Evolutionary conservation across 1,140 invertebrate genomes (phyloP).

Genomic region (Drosophila bipectinata): DNA sequence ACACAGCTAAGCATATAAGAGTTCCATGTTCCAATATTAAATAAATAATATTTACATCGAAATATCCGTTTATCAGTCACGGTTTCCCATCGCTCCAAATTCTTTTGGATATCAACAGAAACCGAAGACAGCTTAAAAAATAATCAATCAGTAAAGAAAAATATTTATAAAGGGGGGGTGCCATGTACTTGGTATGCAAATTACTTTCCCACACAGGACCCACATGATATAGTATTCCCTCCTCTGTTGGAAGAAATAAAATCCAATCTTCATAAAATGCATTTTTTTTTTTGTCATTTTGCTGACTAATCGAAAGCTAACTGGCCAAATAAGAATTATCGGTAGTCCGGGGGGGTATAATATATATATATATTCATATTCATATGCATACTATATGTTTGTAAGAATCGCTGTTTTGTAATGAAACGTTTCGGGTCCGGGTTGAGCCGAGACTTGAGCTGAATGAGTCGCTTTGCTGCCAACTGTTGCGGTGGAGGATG

Average conservation of each 20-base stretch:
- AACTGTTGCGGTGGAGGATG: conserved; percentile 20
- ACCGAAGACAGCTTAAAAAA: conserved; percentile 31
- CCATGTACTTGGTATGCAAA: conserved; percentile 12
- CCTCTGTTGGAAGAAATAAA: too few species aligned
- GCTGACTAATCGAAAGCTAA: conserved; percentile 40
- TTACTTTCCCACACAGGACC: conserved; percentile 2
- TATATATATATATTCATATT: background rate
- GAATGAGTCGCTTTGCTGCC: conserved; percentile 23
- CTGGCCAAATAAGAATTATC: conserved; percentile 25
- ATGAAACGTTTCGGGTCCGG: conserved; percentile 24
- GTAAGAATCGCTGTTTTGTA: conserved; percentile 8
- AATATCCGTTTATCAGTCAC: conserved; percentile 30
- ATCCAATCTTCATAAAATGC: too few species aligned
- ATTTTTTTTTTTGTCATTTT: conserved; percentile 1
- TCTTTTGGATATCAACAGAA: conserved; percentile 2
- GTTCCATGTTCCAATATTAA: background rate
- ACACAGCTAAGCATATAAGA: conserved; percentile 41
- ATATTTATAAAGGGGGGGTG: conserved; percentile 8
- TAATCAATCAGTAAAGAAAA: conserved; percentile 39
- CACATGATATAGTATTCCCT: too few species aligned
- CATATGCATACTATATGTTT: background rate
- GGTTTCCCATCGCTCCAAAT: conserved; percentile 21
- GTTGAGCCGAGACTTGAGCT: conserved; percentile 18
- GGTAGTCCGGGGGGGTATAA: conserved; percentile 1
- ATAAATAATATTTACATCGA: conserved; percentile 18